These are phyloP conservation scores for Luperina nickerlii DNA, from an alignment of 2,888 invertebrate genomes.

Conservation along the genomic window DNA sequence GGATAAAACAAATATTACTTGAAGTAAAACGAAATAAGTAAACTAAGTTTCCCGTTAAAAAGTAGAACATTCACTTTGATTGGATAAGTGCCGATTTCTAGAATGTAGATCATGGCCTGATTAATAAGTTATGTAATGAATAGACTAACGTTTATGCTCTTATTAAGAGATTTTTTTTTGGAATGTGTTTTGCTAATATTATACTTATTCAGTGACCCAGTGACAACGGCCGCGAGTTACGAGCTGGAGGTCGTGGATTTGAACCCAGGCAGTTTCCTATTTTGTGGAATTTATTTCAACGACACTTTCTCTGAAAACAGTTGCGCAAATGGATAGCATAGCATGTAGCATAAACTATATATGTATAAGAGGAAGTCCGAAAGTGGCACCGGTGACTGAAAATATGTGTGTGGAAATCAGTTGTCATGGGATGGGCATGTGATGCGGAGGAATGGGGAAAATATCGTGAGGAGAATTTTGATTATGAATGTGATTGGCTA, in stretches of 20 bases:
- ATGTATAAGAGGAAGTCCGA: no score
- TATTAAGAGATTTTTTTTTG: no score
- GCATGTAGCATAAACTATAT: no score
- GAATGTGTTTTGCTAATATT: neutral
- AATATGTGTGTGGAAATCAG: no score
- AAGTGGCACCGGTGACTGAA: no score
- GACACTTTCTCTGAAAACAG: neutral
- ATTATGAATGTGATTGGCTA: neutral
- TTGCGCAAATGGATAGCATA: no score
- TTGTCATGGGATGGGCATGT: neutral
- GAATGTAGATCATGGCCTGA: neutral
- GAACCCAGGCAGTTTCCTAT: neutral
- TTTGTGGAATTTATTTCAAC: neutral
- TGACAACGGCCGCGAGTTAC: no score
- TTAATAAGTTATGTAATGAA: no score
- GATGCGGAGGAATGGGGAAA: neutral
- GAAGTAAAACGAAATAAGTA: slow-evolving; percentile 10
- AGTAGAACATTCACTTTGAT: neutral
- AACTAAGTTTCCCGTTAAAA: neutral
- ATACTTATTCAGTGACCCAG: neutral
- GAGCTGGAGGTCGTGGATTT: neutral
- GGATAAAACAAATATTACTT: slow-evolving; percentile 25
- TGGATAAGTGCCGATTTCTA: neutral
- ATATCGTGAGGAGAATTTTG: neutral
- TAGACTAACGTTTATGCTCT: no score